phyloP scores from a whole-genome alignment of 2,113 vertebrate genomes.

The Aptenodytes forsteri region DNA sequence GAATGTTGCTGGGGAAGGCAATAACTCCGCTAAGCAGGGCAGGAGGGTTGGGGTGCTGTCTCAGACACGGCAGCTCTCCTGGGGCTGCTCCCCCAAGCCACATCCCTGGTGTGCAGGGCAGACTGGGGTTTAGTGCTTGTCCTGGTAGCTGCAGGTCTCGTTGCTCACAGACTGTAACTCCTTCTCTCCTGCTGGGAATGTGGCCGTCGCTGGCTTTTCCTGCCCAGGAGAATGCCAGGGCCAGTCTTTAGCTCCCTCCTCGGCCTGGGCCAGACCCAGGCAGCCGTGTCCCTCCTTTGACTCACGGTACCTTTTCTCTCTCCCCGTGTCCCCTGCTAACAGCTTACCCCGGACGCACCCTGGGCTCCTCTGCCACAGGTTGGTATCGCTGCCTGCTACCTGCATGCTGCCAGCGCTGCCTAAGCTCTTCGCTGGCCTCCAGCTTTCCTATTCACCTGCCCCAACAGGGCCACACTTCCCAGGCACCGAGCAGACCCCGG shows the following conservation, averaged over 20 bases:
- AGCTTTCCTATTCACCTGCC: neutral
- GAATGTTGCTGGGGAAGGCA: neutral
- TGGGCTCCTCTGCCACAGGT: slow-evolving; percentile 91
- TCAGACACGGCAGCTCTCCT: fast-evolving
- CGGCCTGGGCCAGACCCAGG: neutral
- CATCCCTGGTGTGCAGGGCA: fast-evolving
- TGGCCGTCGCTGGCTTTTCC: neutral
- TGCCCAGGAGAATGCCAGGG: neutral
- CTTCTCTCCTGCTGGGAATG: neutral
- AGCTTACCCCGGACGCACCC: slow-evolving; percentile 93
- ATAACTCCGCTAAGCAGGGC: neutral
- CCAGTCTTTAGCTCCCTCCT: neutral
- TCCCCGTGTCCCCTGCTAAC: slow-evolving; percentile 78
- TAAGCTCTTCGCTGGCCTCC: slow-evolving; percentile 7
- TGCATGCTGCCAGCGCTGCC: slow-evolving; percentile 80
- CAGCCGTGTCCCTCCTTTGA: neutral
- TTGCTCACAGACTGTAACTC: neutral
- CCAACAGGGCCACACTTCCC: neutral
- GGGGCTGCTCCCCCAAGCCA: neutral
- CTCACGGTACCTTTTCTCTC: slow-evolving; percentile 72
- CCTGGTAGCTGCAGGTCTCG: neutral
- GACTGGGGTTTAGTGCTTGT: neutral
- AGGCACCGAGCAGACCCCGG: neutral
- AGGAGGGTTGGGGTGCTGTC: neutral
- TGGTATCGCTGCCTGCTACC: slow-evolving; percentile 79